phyloP scores from a whole-genome alignment of 2,888 invertebrate species.

The Steinernema carpocapsae region DNA sequence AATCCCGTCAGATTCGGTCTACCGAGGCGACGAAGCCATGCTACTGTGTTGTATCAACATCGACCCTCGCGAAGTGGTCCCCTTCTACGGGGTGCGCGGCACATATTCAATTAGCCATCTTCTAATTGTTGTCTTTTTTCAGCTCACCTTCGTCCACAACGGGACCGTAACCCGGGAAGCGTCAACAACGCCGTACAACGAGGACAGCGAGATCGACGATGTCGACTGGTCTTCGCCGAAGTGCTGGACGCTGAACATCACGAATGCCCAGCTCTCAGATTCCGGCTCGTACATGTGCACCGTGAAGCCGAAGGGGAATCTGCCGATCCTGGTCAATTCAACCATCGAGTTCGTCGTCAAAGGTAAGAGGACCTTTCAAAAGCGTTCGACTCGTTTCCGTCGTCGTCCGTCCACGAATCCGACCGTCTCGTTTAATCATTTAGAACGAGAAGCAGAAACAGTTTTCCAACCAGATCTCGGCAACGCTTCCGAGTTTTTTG shows the following conservation, averaged over 20 bases:
- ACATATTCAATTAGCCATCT: not conserved
- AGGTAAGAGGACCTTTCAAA: conserved; percentile 49
- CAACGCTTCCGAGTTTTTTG: conserved; percentile 8
- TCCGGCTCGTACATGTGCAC: conserved; percentile 62
- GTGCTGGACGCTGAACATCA: conserved; percentile 62
- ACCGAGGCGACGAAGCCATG: conserved; percentile 60
- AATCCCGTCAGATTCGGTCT: conserved; percentile 58
- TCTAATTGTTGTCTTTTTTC: not conserved
- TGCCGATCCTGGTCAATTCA: conserved; percentile 50
- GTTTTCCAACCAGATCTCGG: conserved; percentile 33
- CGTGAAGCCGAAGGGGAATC: conserved; percentile 46
- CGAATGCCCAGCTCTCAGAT: conserved; percentile 63
- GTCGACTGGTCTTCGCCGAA: conserved; percentile 38
- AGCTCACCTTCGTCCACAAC: conserved; percentile 66
- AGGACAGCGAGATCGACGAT: conserved; percentile 50
- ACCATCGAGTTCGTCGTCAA: conserved; percentile 64
- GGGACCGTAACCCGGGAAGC: conserved; percentile 61
- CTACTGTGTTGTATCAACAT: conserved; percentile 66
- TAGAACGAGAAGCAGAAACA: not conserved
- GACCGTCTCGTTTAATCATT: not conserved
- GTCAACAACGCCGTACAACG: conserved; percentile 59
- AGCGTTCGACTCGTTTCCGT: not conserved
- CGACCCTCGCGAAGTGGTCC: conserved; percentile 61
- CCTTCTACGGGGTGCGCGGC: conserved; percentile 45
- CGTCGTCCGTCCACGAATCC: not conserved